Conservation (phyloP, 2,888 invertebrate species). For the Drosophila tripunctata region DNA sequence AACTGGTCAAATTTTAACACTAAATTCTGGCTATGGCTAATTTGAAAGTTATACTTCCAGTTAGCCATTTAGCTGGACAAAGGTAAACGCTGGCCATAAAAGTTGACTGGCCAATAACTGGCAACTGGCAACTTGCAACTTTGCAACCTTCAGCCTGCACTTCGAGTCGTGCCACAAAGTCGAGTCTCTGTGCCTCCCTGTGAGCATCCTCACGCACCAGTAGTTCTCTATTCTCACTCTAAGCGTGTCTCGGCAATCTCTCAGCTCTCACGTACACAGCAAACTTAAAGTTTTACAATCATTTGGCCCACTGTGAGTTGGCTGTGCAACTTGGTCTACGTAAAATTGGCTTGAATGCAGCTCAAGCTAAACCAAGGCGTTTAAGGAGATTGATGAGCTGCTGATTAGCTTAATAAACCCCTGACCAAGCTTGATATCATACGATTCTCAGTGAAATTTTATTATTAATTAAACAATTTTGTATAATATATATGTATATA, state of each 20-base stretch:
- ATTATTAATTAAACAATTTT: too few species aligned
- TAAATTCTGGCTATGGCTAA: conserved; percentile 33
- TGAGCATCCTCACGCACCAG: conserved; percentile 11
- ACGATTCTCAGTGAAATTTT: not conserved
- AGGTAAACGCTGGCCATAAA: conserved; percentile 21
- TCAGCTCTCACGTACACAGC: conserved; percentile 54
- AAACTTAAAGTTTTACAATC: conserved; percentile 62
- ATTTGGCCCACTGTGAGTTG: conserved; percentile 47
- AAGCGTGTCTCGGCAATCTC: conserved; percentile 1
- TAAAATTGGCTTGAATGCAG: conserved; percentile 43
- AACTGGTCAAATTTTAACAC: conserved; percentile 29
- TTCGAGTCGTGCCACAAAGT: conserved; percentile 38
- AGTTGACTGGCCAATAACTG: conserved; percentile 29
- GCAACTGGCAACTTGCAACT: conserved; percentile 1
- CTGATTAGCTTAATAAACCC: conserved; percentile 3
- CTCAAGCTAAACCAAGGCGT: conserved; percentile 7
- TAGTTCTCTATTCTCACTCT: conserved; percentile 3
- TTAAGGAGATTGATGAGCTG: conserved; percentile 8
- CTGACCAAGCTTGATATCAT: not conserved
- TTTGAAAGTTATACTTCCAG: conserved; percentile 34
- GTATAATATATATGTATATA: not conserved
- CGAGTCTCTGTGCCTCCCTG: not conserved
- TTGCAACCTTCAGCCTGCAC: not conserved
- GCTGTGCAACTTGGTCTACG: conserved; percentile 44
- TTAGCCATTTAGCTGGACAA: not conserved